These are phyloP conservation scores for Agrochola lota DNA, from an alignment of 2,888 invertebrate genomes.

Conservation along the genomic window DNA sequence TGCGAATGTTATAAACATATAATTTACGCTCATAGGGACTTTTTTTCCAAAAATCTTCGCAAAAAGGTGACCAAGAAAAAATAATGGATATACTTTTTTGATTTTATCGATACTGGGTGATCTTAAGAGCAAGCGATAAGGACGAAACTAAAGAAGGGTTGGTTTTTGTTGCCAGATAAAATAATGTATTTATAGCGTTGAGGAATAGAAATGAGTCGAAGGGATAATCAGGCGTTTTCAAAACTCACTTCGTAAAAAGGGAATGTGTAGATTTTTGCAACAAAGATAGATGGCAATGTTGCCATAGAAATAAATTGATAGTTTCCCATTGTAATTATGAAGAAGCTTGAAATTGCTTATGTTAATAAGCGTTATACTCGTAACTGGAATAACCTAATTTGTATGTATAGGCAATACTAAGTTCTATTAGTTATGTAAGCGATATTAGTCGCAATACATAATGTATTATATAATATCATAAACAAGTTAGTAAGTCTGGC, in stretches of 20 bases:
- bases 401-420: constrained; percentile 26
- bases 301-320: constrained; percentile 1
- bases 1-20: constrained; percentile 69
- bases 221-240: background rate
- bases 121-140: constrained; percentile 53
- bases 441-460: constrained; percentile 46
- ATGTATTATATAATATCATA: constrained; percentile 35
- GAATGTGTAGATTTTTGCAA: background rate
- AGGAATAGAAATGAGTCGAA: constrained; percentile 9
- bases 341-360: constrained; percentile 23
- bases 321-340: constrained; percentile 2
- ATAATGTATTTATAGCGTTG: constrained; percentile 21
- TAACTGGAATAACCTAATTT: constrained; percentile 30
- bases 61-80: constrained; percentile 53
- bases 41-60: constrained; percentile 51
- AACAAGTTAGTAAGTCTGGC: constrained; percentile 44
- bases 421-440: constrained; percentile 33
- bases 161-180: constrained; percentile 43
- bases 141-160: constrained; percentile 25
- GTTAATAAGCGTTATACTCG: constrained; percentile 19
- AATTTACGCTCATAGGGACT: constrained; percentile 61
- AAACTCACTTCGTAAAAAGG: background rate
- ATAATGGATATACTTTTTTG: constrained; percentile 53
- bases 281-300: background rate
- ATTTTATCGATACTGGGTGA: constrained; percentile 56